Conservation (phyloP, 2,797 vertebrate species). For the Hephaestus fuliginosus region DNA sequence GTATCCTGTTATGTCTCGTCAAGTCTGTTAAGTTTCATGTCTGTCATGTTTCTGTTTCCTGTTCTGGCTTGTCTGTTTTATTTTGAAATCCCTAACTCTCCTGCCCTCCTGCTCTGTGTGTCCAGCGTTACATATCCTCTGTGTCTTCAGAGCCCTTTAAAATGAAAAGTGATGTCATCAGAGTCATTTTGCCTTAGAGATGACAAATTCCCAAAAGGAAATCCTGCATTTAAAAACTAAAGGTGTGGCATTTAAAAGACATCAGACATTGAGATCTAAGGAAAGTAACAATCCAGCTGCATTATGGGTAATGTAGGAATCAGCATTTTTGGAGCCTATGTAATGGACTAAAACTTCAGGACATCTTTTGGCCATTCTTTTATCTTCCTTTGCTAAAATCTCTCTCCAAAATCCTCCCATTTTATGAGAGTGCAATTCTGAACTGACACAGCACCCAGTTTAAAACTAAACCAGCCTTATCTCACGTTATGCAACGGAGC, state of each 20-base stretch:
- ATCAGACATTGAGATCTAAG: too few relatives aligned
- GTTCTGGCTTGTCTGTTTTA: too few relatives aligned
- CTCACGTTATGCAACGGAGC: slow-evolving; percentile 45
- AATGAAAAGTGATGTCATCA: neutral
- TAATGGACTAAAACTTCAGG: neutral
- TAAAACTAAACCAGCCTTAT: slow-evolving; percentile 25
- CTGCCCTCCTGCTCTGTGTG: too few relatives aligned
- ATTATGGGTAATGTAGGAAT: neutral
- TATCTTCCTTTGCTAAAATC: neutral
- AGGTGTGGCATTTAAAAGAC: neutral
- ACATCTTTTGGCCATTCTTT: neutral
- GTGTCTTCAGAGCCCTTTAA: neutral
- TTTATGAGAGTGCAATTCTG: neutral
- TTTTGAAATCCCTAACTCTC: too few relatives aligned
- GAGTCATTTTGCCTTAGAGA: neutral
- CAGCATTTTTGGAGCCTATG: neutral
- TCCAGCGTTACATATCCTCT: neutral
- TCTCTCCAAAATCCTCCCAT: neutral
- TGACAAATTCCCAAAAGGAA: neutral
- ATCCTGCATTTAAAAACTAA: neutral
- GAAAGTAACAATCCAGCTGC: neutral
- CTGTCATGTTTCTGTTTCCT: too few relatives aligned
- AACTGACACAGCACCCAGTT: neutral
- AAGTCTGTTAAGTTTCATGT: too few relatives aligned
- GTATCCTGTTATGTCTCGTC: too few relatives aligned